phyloP scores from a whole-genome alignment of 2,113 vertebrate species.

The Erinaceus europaeus region DNA sequence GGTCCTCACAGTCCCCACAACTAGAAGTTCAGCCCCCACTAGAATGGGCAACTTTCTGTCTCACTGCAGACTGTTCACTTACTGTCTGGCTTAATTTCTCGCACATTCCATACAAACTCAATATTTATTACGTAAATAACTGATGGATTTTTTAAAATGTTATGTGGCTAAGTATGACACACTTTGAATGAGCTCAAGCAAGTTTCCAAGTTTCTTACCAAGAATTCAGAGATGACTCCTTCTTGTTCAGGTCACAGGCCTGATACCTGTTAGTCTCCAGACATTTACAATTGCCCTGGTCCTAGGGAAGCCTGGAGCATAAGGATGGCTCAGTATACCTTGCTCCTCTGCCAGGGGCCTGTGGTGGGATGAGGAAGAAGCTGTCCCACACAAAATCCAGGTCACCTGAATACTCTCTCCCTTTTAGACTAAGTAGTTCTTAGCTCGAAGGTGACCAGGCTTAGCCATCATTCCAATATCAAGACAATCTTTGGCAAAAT shows the following conservation, averaged over 20 bases:
- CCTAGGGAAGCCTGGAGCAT: not conserved
- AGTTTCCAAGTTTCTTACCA: not conserved
- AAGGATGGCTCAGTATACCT: not conserved
- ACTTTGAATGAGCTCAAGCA: not conserved
- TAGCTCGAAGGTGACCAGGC: not conserved
- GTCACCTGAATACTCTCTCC: no score
- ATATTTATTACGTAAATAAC: slow-evolving; percentile 51
- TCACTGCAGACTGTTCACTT: not conserved
- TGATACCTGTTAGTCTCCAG: not conserved
- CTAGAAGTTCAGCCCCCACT: not conserved
- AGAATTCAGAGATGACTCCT: not conserved
- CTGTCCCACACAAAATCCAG: not conserved
- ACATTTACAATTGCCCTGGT: not conserved
- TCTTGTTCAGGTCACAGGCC: not conserved
- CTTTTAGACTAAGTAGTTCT: not conserved
- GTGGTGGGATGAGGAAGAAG: not conserved
- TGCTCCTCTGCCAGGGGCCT: not conserved
- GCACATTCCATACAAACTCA: not conserved
- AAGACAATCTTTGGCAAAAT: not conserved
- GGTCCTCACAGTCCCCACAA: not conserved
- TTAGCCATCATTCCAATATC: not conserved
- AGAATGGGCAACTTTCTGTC: not conserved
- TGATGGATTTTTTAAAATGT: slow-evolving; percentile 8
- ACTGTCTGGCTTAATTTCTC: not conserved
- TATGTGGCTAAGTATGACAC: not conserved